Percentiles rank a stretch among this genome's conserved stretches.
phyloP scores from a whole-genome alignment of 2,113 vertebrate genomes.

The Caranx melampygus region DNA sequence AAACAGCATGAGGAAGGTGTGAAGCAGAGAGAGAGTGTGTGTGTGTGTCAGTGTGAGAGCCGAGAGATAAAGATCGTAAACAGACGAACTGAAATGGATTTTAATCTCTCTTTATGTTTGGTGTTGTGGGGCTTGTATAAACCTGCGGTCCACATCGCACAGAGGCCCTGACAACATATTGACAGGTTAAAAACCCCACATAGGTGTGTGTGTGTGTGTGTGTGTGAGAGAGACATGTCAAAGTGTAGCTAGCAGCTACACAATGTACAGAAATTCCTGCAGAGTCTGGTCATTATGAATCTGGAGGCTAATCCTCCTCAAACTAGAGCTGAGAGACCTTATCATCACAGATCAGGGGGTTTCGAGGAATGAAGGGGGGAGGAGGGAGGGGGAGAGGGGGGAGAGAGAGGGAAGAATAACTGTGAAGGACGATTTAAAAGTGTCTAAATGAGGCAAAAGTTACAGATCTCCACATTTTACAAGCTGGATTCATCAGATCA shows the following conservation, averaged over 20 bases:
- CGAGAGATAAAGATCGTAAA: background rate
- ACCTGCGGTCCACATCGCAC: constrained; percentile 29
- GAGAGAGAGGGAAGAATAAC: background rate
- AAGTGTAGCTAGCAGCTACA: constrained; percentile 27
- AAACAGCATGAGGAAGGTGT: background rate
- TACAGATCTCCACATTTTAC: background rate
- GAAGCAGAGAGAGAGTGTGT: no score
- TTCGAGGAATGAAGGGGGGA: constrained; percentile 38
- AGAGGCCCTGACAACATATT: constrained; percentile 19
- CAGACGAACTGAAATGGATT: background rate
- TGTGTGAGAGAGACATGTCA: constrained; percentile 31
- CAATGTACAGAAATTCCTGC: constrained; percentile 52
- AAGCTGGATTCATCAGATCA: no score
- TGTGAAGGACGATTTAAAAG: background rate
- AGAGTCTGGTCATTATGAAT: constrained; percentile 23
- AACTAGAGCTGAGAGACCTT: constrained; percentile 22
- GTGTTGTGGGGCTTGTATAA: constrained; percentile 52
- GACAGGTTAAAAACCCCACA: constrained; percentile 31
- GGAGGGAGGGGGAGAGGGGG: background rate
- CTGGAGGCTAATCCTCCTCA: constrained; percentile 46
- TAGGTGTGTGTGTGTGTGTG: constrained; percentile 3
- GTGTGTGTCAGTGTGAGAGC: no score
- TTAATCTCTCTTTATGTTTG: constrained; percentile 29
- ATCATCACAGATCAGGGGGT: constrained; percentile 37
- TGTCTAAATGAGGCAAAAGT: background rate